phyloP scores from a whole-genome alignment of 2,113 vertebrate species.

The Paracyprichromis sp. region DNA sequence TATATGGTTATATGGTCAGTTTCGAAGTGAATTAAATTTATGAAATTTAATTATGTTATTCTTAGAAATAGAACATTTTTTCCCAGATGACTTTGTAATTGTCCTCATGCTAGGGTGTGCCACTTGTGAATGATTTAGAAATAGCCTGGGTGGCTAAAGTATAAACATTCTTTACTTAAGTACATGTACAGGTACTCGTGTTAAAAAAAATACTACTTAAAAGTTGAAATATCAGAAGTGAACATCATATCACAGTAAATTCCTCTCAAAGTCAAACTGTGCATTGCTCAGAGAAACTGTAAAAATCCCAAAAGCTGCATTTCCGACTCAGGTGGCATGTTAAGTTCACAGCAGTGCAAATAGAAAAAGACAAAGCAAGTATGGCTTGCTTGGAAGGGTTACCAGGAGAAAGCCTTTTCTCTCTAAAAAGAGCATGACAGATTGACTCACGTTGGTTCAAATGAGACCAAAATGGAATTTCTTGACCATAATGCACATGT shows the following conservation, averaged over 20 bases:
- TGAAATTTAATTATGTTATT: background rate
- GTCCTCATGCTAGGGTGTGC: background rate
- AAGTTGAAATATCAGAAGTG: background rate
- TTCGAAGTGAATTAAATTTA: background rate
- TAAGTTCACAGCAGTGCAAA: rapidly evolving
- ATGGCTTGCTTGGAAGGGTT: background rate
- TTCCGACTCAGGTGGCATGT: background rate
- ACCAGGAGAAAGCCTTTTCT: background rate
- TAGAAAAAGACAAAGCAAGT: background rate
- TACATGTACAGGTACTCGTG: background rate
- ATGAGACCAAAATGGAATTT: background rate
- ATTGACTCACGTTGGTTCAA: background rate
- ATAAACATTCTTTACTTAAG: background rate
- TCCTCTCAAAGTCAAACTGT: background rate
- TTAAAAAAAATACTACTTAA: background rate
- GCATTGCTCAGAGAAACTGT: rapidly evolving
- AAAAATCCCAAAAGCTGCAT: background rate
- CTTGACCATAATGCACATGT: background rate
- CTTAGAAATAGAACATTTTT: background rate
- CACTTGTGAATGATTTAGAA: background rate
- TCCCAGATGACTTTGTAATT: background rate
- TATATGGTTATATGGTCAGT: background rate
- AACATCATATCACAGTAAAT: background rate
- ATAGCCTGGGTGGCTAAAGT: background rate
- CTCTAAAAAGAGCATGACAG: background rate